phyloP scores from a whole-genome alignment of 2,113 vertebrate genomes.

The Carassius auratus region DNA sequence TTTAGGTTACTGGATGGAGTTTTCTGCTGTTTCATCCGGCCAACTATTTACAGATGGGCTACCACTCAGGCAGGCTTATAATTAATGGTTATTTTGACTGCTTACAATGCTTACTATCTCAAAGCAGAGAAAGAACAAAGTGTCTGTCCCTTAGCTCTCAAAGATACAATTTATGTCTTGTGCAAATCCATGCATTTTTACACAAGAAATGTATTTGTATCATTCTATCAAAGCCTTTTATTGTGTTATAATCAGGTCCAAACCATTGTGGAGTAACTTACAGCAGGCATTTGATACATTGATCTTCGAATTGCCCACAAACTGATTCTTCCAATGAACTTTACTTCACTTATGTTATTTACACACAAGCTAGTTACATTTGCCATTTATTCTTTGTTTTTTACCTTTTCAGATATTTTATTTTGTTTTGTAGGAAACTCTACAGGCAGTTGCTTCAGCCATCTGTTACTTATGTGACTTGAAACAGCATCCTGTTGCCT shows the following conservation, averaged over 20 bases:
- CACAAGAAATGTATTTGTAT: background rate
- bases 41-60: constrained; percentile 83
- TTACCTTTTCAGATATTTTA: no score
- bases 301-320: constrained; percentile 88
- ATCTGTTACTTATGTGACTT: constrained; percentile 36
- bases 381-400: no score
- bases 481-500: constrained; percentile 83
- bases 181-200: background rate
- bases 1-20: constrained; percentile 78
- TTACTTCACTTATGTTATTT: constrained; percentile 87
- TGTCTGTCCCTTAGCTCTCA: background rate
- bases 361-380: no score
- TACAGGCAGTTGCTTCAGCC: constrained; percentile 66
- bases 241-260: constrained; percentile 70
- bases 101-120: background rate
- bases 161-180: background rate
- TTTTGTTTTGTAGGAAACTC: constrained; percentile 51
- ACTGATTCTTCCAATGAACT: constrained; percentile 75
- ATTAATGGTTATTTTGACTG: background rate
- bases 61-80: constrained; percentile 80
- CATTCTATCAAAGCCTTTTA: background rate
- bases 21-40: constrained; percentile 79
- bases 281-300: constrained; percentile 85
- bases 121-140: background rate
- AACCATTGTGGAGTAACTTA: constrained; percentile 82